Evolutionary conservation across 1,140 invertebrate genomes (phyloP), one percentile per base, ranked within the genome.

Genomic region (Phymorhynchus buccinoides): DNA sequence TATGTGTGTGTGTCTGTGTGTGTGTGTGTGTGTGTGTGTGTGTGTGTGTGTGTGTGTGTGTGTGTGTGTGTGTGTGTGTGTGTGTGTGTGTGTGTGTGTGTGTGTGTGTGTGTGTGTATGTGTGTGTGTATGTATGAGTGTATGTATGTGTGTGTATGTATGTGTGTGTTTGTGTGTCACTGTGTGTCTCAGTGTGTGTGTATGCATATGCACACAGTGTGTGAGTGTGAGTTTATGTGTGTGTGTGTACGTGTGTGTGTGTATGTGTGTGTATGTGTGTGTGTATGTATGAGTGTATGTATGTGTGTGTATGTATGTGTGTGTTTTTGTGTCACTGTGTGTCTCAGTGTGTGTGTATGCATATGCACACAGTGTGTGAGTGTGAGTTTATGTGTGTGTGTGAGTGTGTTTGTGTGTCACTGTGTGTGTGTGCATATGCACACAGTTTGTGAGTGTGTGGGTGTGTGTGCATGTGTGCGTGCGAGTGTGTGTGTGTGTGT

Each of bases 1-100:
- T 32, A 42, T 77, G 3, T 77, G 73, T 77, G n/a, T 62, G 56
- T 14, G 27, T 22, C 3, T 62, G 56, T 22, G 16, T 62, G 56
- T 62, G n/a, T 62, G 56, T 77, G 30, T 77, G 73, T 77, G 73
- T 12, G 30, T 32, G 30, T 77, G 73, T 77, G 9, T 77, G 73
- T 77, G 9, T 77, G 73, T 77, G 30, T 9, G 73, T 14, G 7
- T 18, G 30, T 37, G 73, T 37, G 73, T 37, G 73, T 37, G 27
- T 77, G n/a, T 62, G 56, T 62, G 56, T 7, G 18, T 3, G 27
- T 62, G 18, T 22, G 56, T 62, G 27, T 62, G 7, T 62, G 18
- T 3, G 7, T 62, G 18, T 62, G 56, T 62, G 18, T 14, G 56
- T 62, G 56, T 7, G 56, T 14, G 18, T 62, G 56, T 62, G 56